These are phyloP conservation scores for Echeneis naucrates DNA, from an alignment of 2,797 vertebrate genomes.

Conservation along the genomic window DNA sequence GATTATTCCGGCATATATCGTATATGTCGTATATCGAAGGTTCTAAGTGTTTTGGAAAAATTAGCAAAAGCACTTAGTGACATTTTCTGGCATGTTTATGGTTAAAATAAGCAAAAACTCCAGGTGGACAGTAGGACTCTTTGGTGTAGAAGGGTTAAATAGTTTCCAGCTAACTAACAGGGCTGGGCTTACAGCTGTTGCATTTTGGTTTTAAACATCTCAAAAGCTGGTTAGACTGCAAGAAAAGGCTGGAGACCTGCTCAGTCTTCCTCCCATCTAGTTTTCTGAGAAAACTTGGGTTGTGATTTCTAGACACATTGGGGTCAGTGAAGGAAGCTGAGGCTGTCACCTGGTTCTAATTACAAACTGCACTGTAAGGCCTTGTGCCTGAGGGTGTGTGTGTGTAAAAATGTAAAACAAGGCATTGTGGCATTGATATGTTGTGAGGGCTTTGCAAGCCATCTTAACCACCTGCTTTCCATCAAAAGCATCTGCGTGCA, in stretches of 20 bases:
- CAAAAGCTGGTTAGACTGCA: not conserved
- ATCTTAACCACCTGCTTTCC: slow-evolving; percentile 57
- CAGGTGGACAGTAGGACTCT: no score
- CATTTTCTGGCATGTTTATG: no score
- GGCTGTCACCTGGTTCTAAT: slow-evolving; percentile 75
- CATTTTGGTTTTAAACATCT: not conserved
- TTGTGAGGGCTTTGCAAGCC: slow-evolving; percentile 43
- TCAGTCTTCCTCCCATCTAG: slow-evolving; percentile 16
- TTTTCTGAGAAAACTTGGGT: slow-evolving; percentile 52
- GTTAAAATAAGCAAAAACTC: no score
- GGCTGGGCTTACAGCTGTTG: not conserved
- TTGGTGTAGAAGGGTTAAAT: no score
- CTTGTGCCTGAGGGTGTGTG: slow-evolving; percentile 32
- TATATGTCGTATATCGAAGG: no score
- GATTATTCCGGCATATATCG: no score
- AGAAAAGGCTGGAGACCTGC: slow-evolving; percentile 7
- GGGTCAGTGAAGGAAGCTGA: slow-evolving; percentile 62
- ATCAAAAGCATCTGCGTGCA: slow-evolving; percentile 55
- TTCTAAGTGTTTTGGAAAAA: no score
- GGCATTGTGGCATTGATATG: slow-evolving; percentile 65
- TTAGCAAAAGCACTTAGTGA: no score
- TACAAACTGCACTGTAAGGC: slow-evolving; percentile 68
- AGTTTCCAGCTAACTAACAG: no score
- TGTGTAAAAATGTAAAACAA: slow-evolving; percentile 59
- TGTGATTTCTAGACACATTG: slow-evolving; percentile 60